A percentile compares a stretch with the other conserved stretches of the same genome.
Conservation (phyloP, 2,797 vertebrate genomes). For the Huso huso region DNA sequence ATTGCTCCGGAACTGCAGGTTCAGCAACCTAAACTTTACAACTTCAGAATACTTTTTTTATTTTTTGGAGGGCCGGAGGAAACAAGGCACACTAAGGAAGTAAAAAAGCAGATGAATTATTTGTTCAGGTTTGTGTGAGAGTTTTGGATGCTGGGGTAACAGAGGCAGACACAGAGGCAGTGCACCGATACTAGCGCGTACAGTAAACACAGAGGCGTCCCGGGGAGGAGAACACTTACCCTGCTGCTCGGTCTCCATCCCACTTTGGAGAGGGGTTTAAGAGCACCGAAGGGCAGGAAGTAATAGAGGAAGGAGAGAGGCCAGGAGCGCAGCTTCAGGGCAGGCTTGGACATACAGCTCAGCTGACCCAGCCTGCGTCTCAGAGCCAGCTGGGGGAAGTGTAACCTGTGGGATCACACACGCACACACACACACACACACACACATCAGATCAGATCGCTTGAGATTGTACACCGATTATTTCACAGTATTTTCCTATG, state of each 20-base stretch:
- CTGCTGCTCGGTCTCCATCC: conserved; percentile 76
- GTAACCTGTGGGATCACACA: conserved; percentile 75
- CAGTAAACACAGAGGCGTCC: not conserved
- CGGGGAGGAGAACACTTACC: conserved; percentile 59
- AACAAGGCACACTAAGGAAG: too few relatives aligned
- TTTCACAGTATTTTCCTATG: conserved; percentile 11
- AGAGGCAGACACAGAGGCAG: not conserved
- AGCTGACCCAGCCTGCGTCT: conserved; percentile 76
- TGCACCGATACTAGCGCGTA: not conserved
- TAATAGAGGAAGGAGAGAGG: conserved; percentile 88
- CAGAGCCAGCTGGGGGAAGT: conserved; percentile 82
- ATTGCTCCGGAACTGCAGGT: too few relatives aligned
- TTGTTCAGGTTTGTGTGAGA: not conserved
- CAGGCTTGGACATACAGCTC: conserved; percentile 78
- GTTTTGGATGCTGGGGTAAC: not conserved
- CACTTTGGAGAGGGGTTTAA: conserved; percentile 82
- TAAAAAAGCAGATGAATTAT: too few relatives aligned
- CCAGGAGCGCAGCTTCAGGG: conserved; percentile 80
- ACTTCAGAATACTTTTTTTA: too few relatives aligned
- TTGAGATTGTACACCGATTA: not conserved
- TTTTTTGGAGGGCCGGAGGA: too few relatives aligned
- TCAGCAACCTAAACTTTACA: too few relatives aligned
- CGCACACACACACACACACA: conserved; percentile 23
- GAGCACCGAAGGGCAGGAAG: conserved; percentile 77
- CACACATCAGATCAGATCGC: conserved; percentile 3